A percentile compares a stretch with the other conserved stretches of the same genome.
phyloP scores from a whole-genome alignment of 1,140 invertebrate species.

The Drosophila jambulina region DNA sequence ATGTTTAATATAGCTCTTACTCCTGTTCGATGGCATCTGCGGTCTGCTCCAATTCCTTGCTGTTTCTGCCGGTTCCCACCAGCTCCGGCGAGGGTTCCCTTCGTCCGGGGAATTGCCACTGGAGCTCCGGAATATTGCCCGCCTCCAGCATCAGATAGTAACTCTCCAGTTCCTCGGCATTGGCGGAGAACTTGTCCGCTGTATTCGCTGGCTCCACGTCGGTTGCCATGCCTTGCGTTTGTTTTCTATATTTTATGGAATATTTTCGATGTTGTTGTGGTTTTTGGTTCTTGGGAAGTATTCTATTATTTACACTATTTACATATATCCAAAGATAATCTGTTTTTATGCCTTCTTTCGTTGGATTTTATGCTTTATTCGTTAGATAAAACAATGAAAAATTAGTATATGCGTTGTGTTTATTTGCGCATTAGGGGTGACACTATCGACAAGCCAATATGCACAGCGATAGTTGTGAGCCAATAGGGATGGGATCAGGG shows the following conservation, averaged over 20 bases:
- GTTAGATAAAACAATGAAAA: neutral
- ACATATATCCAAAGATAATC: neutral
- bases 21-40: constrained; percentile 62
- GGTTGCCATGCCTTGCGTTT: constrained; percentile 45
- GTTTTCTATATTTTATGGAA: neutral
- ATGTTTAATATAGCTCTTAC: constrained; percentile 28
- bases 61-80: constrained; percentile 33
- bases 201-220: constrained; percentile 65
- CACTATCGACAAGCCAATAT: constrained; percentile 1
- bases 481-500: neutral
- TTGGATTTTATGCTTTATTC: neutral
- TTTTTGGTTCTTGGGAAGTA: neutral
- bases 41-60: constrained; percentile 61
- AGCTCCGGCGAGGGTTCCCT: constrained; percentile 86
- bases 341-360: neutral
- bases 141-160: constrained; percentile 80
- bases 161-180: constrained; percentile 86
- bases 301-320: constrained; percentile 15
- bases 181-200: constrained; percentile 66
- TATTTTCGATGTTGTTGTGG: neutral
- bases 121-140: constrained; percentile 86
- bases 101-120: constrained; percentile 87
- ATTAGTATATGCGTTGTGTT: neutral
- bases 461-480: neutral
- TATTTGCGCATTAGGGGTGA: neutral